Evolutionary conservation across 2,797 vertebrate species (phyloP), one percentile per base, ranked within the genome.

Genomic region (Eremophila alpestris): DNA sequence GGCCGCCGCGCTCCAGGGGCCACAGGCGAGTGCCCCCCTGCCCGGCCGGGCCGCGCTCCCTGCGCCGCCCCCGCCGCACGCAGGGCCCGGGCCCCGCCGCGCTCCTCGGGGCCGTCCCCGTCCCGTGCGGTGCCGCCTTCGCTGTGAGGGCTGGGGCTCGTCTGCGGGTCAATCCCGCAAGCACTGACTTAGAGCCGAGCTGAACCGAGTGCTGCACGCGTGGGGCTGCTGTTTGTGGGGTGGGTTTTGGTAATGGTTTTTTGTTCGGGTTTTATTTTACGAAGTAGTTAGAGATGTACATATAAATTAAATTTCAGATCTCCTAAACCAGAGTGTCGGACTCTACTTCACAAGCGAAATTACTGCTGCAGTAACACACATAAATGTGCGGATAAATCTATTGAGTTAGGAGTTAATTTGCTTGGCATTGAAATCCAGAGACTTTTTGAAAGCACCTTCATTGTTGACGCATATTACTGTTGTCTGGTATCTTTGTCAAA

Each of bases 161-260:
- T 10, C 18, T 22, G 5, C 2, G 13, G 52, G 46, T 38, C 8
- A 6, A 3, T 17, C 8, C 32, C 11, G 4, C 38, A 1, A 6
- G 22, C 34, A 1, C 29, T 0, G 43, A 7, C 20, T 6, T 7
- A 12, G 6, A 13, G 77, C 54, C 69, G 8, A 8, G 70, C 46
- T 7, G 59, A 13, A 20, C 15, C 0, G 1, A 16, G 34, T 3
- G 65, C 75, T 23, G 7, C 8, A 0, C 24, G 32, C 16, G 41
- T 6, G 41, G 7, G 27, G 40, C 52, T 51, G 73, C 24, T 30
- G 3, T 4, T 27, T 2, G 7, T 8, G 41, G n/a, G 14, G 16
- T 19, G 30, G 13, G 16, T 16, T 38, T 52, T 24, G 8, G 16
- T 46, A 24, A 19, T 16, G 23, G 6, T 0, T 3, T 24, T 64